phyloP scores from a whole-genome alignment of 2,113 vertebrate genomes.

The Callithrix jacchus region DNA sequence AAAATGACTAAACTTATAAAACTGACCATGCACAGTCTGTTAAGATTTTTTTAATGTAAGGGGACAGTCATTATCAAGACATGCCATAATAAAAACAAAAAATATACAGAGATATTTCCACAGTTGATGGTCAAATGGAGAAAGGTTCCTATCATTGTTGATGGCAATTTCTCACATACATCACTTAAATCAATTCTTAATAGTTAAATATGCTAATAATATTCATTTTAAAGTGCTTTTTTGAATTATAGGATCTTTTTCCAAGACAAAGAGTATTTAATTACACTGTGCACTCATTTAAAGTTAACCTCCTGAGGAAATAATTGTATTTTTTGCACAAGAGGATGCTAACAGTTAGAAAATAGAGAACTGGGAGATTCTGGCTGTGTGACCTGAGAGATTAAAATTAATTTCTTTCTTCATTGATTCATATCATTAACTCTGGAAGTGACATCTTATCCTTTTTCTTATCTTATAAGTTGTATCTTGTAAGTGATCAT shows the following conservation, averaged over 20 bases:
- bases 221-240: neutral
- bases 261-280: neutral
- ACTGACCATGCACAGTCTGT: constrained; percentile 24
- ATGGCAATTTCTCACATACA: neutral
- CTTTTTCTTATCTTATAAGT: neutral
- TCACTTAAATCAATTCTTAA: neutral
- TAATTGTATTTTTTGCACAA: neutral
- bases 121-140: neutral
- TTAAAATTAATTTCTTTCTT: neutral
- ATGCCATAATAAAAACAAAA: neutral
- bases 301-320: neutral
- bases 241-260: neutral
- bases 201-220: neutral
- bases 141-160: neutral
- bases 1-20: constrained; percentile 34
- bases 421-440: neutral
- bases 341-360: neutral
- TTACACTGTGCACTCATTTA: neutral
- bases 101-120: neutral
- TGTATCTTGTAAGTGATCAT: neutral
- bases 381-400: neutral
- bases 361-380: neutral
- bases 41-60: constrained; percentile 38
- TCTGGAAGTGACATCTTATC: neutral
- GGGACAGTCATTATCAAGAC: constrained; percentile 22